A percentile compares a stretch with the other conserved stretches of the same genome.
Evolutionary conservation across 1,140 invertebrate genomes (phyloP).

Genomic region (Pseudobourletiella spinata): DNA sequence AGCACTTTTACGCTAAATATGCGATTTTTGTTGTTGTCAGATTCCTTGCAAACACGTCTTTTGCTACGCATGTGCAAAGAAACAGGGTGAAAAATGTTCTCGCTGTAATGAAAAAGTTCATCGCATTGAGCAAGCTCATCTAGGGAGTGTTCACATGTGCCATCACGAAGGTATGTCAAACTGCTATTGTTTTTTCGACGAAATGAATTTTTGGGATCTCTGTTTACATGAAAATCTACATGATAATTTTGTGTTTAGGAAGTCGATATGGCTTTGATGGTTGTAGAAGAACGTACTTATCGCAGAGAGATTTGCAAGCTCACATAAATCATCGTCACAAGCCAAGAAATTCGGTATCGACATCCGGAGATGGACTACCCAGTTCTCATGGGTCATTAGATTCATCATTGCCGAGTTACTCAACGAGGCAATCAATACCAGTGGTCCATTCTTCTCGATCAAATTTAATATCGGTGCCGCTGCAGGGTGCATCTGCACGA

Average conservation of each 20-base stretch:
- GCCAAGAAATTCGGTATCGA: constrained; percentile 12
- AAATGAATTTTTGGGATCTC: neutral
- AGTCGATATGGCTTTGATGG: constrained; percentile 30
- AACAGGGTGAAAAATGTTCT: constrained; percentile 19
- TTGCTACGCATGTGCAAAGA: constrained; percentile 26
- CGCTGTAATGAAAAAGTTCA: constrained; percentile 26
- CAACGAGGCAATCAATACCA: constrained; percentile 15
- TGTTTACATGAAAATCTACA: too few relatives aligned
- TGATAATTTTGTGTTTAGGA: too few relatives aligned
- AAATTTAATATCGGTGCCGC: constrained; percentile 18
- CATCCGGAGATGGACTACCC: constrained; percentile 10
- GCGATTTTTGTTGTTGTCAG: constrained; percentile 5
- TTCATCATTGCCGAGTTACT: neutral
- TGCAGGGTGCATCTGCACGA: neutral
- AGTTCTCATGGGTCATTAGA: neutral
- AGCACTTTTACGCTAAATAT: neutral
- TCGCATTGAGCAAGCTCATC: constrained; percentile 22
- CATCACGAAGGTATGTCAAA: constrained; percentile 30
- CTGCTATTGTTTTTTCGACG: neutral
- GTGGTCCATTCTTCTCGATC: constrained; percentile 22
- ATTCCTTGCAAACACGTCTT: constrained; percentile 35
- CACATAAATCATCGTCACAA: constrained; percentile 34
- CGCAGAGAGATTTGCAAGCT: constrained; percentile 32
- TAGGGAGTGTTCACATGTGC: constrained; percentile 34
- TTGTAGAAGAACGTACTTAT: constrained; percentile 33